Conservation (phyloP, 2,113 vertebrate species). For the Diadophis punctatus region DNA sequence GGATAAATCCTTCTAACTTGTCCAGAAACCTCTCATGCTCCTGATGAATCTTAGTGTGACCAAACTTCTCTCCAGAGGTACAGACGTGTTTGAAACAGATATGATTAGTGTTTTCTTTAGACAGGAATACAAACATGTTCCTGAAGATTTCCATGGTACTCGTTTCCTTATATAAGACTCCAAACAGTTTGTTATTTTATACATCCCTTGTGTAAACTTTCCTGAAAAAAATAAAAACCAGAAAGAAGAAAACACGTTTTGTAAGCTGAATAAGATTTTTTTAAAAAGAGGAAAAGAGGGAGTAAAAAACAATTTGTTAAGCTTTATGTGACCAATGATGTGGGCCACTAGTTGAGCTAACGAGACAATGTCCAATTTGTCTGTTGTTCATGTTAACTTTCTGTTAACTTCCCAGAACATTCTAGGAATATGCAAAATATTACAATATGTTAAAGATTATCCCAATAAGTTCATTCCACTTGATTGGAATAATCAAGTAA, state of each 20-base stretch:
- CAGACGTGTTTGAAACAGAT: neutral
- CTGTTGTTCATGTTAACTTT: neutral
- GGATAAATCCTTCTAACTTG: neutral
- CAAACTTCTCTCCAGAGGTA: neutral
- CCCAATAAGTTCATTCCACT: neutral
- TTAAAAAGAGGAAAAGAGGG: neutral
- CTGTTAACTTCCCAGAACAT: neutral
- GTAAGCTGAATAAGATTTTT: neutral
- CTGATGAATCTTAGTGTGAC: neutral
- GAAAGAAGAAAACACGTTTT: neutral
- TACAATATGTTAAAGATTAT: too few species aligned
- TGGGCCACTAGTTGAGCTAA: neutral
- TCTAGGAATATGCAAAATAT: neutral
- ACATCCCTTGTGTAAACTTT: neutral
- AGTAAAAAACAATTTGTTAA: neutral
- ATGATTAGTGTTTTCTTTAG: neutral
- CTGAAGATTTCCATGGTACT: neutral
- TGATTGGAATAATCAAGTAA: neutral
- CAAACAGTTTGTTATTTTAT: neutral
- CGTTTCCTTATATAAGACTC: neutral
- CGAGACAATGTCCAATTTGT: neutral
- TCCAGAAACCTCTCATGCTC: neutral
- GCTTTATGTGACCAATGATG: neutral
- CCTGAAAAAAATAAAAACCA: neutral
- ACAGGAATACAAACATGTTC: neutral